These are phyloP conservation scores for Leucopternis melanops DNA, from an alignment of 2,113 vertebrate genomes.

Conservation along the genomic window DNA sequence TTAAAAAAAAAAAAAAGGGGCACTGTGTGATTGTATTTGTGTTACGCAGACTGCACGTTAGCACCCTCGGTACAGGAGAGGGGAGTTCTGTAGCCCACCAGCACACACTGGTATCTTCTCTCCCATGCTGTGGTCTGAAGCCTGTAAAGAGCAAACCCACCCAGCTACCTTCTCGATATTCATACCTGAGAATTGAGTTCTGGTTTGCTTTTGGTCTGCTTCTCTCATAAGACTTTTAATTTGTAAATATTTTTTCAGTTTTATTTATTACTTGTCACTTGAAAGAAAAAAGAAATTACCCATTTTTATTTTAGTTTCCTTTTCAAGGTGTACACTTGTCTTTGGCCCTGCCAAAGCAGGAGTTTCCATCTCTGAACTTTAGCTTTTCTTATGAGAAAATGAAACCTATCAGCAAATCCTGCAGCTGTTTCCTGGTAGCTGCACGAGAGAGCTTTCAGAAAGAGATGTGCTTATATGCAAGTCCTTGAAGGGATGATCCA, in stretches of 20 bases:
- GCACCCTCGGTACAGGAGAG: not conserved
- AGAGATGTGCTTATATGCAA: not conserved
- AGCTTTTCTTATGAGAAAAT: not conserved
- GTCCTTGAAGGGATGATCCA: not conserved
- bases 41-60: not conserved
- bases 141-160: not conserved
- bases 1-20: too few species aligned
- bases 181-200: not conserved
- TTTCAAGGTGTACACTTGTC: not conserved
- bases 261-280: not conserved
- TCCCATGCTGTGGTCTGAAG: not conserved
- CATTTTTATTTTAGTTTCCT: not conserved
- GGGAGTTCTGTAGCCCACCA: not conserved
- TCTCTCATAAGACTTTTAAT: not conserved
- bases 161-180: not conserved
- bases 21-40: not conserved
- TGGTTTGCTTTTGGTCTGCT: not conserved
- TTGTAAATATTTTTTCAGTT: not conserved
- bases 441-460: not conserved
- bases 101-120: not conserved
- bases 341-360: not conserved
- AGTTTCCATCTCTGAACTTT: not conserved
- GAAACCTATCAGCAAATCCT: not conserved
- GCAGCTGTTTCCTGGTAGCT: not conserved
- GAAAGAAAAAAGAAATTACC: not conserved